Evolutionary conservation across 2,888 invertebrate genomes (phyloP).

Genomic region (Mesorhabditis sp.): DNA sequence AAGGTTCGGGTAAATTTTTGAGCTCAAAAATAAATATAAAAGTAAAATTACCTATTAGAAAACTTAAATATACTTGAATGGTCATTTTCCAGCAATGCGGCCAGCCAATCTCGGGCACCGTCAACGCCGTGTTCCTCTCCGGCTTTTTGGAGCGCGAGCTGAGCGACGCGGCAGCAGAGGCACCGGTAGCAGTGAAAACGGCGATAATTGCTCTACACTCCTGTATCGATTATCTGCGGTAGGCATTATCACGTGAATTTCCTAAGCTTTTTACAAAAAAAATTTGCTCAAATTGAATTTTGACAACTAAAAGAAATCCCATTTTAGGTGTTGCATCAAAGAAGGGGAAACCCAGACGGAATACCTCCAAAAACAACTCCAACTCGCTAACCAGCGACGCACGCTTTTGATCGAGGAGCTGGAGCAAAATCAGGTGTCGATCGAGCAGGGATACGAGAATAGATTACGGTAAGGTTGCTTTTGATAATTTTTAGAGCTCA

Average conservation of each 20-base stretch:
- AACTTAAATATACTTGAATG: neutral
- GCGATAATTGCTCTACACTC: constrained; percentile 38
- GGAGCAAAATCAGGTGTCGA: constrained; percentile 40
- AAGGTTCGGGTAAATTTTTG: too few relatives aligned
- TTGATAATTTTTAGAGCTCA: constrained; percentile 10
- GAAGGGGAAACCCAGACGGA: constrained; percentile 32
- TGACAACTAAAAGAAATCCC: neutral
- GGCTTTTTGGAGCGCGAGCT: constrained; percentile 36
- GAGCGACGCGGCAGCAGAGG: constrained; percentile 26
- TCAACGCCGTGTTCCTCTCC: constrained; percentile 33
- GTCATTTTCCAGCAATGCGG: constrained; percentile 22
- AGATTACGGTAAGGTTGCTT: constrained; percentile 23
- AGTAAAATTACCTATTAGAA: too few relatives aligned
- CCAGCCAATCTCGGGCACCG: constrained; percentile 27
- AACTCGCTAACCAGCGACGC: constrained; percentile 39
- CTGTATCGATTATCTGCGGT: constrained; percentile 37
- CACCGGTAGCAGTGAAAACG: constrained; percentile 32
- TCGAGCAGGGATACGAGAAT: constrained; percentile 40
- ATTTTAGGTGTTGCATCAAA: constrained; percentile 27
- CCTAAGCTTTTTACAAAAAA: neutral
- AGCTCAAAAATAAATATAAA: too few relatives aligned
- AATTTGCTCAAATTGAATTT: neutral
- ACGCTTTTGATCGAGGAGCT: constrained; percentile 42
- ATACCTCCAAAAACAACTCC: constrained; percentile 40
- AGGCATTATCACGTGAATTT: neutral